Conservation (phyloP, 2,113 vertebrate genomes). For the Rhinolophus sinicus region DNA sequence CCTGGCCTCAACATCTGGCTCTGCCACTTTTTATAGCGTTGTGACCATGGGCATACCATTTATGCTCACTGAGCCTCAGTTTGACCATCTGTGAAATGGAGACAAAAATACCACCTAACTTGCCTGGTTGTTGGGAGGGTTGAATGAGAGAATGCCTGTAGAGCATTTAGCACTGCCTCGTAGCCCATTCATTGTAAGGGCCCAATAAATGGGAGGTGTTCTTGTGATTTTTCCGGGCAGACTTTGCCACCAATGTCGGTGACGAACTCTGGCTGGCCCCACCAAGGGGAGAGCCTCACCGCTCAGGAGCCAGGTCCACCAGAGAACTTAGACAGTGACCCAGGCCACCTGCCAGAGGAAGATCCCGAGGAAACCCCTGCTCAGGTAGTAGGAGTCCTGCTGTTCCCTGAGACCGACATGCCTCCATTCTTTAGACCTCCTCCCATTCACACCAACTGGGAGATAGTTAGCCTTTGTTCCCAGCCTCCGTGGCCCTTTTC, state of each 20-base stretch:
- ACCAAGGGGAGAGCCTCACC: not conserved
- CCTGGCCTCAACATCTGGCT: not conserved
- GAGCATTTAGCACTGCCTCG: not conserved
- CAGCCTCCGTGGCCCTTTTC: not conserved
- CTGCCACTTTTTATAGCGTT: not conserved
- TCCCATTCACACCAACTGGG: not conserved
- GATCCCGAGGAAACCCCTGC: constrained; percentile 55
- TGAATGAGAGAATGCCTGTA: not conserved
- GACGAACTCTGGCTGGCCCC: not conserved
- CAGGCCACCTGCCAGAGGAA: constrained; percentile 80
- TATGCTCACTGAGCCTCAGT: not conserved
- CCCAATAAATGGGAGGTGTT: not conserved
- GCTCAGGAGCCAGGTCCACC: not conserved
- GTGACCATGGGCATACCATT: not conserved
- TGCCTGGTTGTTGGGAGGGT: not conserved
- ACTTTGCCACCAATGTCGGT: not conserved
- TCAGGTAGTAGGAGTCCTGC: constrained; percentile 70
- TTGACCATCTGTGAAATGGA: constrained; percentile 1
- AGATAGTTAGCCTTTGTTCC: not conserved
- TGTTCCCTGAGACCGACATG: not conserved
- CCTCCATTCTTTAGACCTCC: not conserved
- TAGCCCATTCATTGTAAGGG: not conserved
- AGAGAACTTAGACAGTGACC: constrained; percentile 76
- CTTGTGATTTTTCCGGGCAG: constrained; percentile 24
- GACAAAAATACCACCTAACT: not conserved